phyloP scores from a whole-genome alignment of 2,888 invertebrate species.

The Bursaphelenchus okinawaensis region DNA sequence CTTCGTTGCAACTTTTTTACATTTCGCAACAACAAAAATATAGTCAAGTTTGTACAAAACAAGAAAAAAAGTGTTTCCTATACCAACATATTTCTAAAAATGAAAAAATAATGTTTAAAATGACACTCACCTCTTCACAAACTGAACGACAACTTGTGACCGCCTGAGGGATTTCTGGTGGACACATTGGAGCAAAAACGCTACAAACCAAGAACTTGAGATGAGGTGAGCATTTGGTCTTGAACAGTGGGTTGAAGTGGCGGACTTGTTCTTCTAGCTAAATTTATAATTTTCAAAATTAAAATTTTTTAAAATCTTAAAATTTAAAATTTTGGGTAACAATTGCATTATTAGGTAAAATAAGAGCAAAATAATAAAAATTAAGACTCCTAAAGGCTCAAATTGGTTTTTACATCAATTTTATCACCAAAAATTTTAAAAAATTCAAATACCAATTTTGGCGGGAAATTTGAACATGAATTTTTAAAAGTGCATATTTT shows the following conservation, averaged over 20 bases:
- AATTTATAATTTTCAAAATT: too few relatives aligned
- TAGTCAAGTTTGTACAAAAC: neutral
- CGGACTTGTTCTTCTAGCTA: conserved; percentile 51
- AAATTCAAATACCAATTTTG: too few relatives aligned
- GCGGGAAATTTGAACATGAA: too few relatives aligned
- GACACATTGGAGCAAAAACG: conserved; percentile 83
- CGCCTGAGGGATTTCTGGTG: conserved; percentile 68
- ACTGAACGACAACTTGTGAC: conserved; percentile 80
- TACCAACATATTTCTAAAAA: neutral
- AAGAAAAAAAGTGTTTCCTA: neutral
- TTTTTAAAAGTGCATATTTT: too few relatives aligned
- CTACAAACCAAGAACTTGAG: conserved; percentile 74
- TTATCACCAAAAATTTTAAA: too few relatives aligned
- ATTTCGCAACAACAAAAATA: neutral
- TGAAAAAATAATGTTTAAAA: neutral
- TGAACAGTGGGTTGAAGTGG: conserved; percentile 55
- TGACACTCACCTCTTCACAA: conserved; percentile 67
- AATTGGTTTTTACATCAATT: too few relatives aligned
- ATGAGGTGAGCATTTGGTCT: conserved; percentile 53
- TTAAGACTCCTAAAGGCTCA: too few relatives aligned
- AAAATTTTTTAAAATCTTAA: too few relatives aligned
- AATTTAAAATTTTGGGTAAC: too few relatives aligned
- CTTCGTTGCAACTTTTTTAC: neutral
- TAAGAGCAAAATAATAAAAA: too few relatives aligned
- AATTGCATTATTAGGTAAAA: too few relatives aligned